Percentiles rank a stretch among this genome's conserved stretches.
Evolutionary conservation across 2,797 vertebrate genomes (phyloP).

Genomic region (Saxicola maurus): DNA sequence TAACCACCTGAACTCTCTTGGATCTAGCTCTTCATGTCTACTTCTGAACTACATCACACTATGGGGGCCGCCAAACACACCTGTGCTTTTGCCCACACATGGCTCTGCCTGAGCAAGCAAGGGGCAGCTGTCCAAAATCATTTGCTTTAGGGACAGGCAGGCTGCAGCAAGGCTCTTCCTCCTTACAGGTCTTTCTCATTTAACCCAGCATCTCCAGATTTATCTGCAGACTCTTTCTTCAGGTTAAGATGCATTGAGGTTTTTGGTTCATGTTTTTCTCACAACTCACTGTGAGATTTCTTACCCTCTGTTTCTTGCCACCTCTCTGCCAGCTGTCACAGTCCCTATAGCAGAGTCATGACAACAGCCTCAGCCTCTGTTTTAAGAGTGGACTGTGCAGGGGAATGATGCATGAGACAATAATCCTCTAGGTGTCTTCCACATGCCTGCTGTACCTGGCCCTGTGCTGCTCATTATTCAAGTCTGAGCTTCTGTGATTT

Average conservation of each 20-base stretch:
- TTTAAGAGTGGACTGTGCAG: background rate
- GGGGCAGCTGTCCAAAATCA: background rate
- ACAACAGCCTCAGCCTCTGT: background rate
- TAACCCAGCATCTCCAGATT: background rate
- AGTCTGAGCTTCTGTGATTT: background rate
- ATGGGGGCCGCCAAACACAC: background rate
- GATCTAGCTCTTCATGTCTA: background rate
- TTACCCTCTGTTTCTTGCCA: background rate
- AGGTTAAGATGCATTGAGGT: background rate
- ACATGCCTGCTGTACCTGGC: background rate
- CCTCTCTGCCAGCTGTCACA: background rate
- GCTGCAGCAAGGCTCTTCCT: background rate
- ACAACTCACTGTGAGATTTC: background rate
- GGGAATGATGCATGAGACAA: background rate
- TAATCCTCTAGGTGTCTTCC: background rate
- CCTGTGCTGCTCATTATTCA: background rate
- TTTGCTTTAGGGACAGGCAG: background rate
- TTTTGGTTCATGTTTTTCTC: background rate
- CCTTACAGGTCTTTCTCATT: background rate
- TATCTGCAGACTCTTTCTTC: background rate
- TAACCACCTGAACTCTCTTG: background rate
- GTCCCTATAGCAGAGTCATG: background rate
- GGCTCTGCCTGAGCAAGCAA: background rate
- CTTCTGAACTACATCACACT: background rate
- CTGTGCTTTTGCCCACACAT: rapidly evolving